Evolutionary conservation across 2,113 vertebrate species (phyloP).

Genomic region (Lasiurus borealis): DNA sequence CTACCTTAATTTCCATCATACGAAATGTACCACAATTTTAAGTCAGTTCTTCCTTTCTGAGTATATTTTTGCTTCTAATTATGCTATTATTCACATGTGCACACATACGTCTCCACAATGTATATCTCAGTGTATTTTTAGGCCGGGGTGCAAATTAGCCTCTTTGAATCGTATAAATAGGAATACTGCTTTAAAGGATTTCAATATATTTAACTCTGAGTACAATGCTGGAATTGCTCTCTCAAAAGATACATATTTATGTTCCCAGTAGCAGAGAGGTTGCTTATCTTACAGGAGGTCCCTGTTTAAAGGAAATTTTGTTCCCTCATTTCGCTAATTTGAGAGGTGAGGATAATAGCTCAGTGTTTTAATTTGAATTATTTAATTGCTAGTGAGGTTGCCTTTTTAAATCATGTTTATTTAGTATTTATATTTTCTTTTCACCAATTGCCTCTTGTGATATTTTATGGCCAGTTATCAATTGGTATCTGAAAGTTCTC

Average conservation of each 20-base stretch:
- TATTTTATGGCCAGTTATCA: slow-evolving; percentile 56
- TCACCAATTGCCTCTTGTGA: slow-evolving; percentile 41
- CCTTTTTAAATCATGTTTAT: slow-evolving; percentile 63
- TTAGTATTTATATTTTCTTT: slow-evolving; percentile 60
- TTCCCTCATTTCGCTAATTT: slow-evolving; percentile 60
- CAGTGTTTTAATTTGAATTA: slow-evolving; percentile 74
- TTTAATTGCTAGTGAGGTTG: slow-evolving; percentile 61
- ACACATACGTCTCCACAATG: neutral
- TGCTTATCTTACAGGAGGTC: slow-evolving; percentile 45
- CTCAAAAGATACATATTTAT: slow-evolving; percentile 57
- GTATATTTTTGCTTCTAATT: slow-evolving; percentile 44
- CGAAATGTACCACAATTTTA: neutral
- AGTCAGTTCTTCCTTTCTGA: slow-evolving; percentile 7
- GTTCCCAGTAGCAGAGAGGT: slow-evolving; percentile 2
- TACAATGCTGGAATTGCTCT: slow-evolving; percentile 31
- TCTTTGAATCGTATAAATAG: slow-evolving; percentile 13
- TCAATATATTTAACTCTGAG: slow-evolving; percentile 33
- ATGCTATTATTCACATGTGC: neutral
- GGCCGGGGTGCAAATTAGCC: slow-evolving; percentile 19
- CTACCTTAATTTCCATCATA: slow-evolving; percentile 3
- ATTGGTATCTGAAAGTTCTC: slow-evolving; percentile 7
- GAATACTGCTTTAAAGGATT: slow-evolving; percentile 53
- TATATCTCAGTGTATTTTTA: slow-evolving; percentile 11
- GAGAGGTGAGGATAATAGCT: slow-evolving; percentile 71
- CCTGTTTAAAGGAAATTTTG: slow-evolving; percentile 39